Base-by-base conservation (phyloP, 2,888 invertebrate genomes). In the Ophioninae sp. region DNA sequence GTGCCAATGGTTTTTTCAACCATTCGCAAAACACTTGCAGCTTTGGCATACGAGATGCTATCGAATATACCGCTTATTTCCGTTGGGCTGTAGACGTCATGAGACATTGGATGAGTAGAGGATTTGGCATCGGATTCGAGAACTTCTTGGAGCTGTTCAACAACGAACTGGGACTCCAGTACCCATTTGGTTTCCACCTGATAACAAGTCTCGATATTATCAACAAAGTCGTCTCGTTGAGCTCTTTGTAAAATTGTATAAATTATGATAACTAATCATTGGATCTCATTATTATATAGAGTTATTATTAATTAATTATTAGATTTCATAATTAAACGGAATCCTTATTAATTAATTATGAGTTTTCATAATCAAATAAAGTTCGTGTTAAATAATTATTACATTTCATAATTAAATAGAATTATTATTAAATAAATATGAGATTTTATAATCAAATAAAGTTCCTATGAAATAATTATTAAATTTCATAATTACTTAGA, bases 41-140 rank as follows among this genome's bases (percentile, higher is more conserved):
- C 96, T 90, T 97, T 97, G 85, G 95, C 95, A 88, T 97, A 97
- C 0, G 95, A 94, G 80, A 96, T 94, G 1, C 93, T 94, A 58
- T 95, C 95, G 88, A 97, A 97, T 94, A 95, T 95, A 0, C 91
- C 93, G 7, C 93, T 93, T 6, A 96, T 94, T 84, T 96, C 94
- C 0, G 89, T 88, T 0, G 95, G 95, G 8, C 94, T 95, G 9
- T 94, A 94, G 0, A 95, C 94, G 74, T 89, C 87, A 0, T 88
- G 73, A 6, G 94, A 95, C 86, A 97, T 91, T 0, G 97, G 94
- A 72, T 95, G 95, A 0, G 95, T 94, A 22, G 92, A 92, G 37
- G 93, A 90, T 0, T 94, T 92, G n/a, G 95, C 94, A 88, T 97
- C 97, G 83, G 91, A 91, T 0, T 93, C 92, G 78, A 96, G 93